Percentiles rank a stretch among this genome's conserved stretches.
phyloP scores from a whole-genome alignment of 2,797 vertebrate genomes.

The Kryptopterus vitreolus region DNA sequence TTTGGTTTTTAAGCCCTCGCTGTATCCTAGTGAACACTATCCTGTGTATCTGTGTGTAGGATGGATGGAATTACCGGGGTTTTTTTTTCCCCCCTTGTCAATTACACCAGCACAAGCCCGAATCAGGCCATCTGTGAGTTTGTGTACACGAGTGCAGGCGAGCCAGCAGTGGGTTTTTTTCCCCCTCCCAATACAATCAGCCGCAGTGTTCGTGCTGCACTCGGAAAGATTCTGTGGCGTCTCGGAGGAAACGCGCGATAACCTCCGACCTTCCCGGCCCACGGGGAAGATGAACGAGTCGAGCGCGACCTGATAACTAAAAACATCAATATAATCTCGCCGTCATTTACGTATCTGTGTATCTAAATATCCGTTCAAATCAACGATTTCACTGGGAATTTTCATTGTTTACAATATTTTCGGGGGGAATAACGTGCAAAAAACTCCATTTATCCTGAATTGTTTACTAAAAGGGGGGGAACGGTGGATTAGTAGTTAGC shows the following conservation, averaged over 20 bases:
- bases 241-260: not conserved
- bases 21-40: constrained; percentile 9
- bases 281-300: not conserved
- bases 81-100: constrained; percentile 32
- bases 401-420: not conserved
- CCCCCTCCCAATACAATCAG: constrained; percentile 18
- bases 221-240: constrained; percentile 6
- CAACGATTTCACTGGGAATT: not conserved
- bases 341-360: not conserved
- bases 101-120: constrained; percentile 17
- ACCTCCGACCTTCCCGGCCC: not conserved
- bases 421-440: not conserved
- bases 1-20: not conserved
- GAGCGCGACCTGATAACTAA: not conserved
- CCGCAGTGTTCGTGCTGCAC: constrained; percentile 22
- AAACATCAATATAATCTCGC: not conserved
- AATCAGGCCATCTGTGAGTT: constrained; percentile 26
- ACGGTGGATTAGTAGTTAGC: too few relatives aligned
- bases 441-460: too few relatives aligned
- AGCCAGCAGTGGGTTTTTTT: not conserved
- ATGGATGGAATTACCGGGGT: constrained; percentile 29
- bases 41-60: constrained; percentile 26
- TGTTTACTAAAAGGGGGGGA: too few relatives aligned
- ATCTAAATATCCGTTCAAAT: not conserved
- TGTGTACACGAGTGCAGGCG: constrained; percentile 12